These are phyloP conservation scores for Hippocampus mohnikei DNA, from an alignment of 2,113 vertebrate species.

Conservation along the genomic window DNA sequence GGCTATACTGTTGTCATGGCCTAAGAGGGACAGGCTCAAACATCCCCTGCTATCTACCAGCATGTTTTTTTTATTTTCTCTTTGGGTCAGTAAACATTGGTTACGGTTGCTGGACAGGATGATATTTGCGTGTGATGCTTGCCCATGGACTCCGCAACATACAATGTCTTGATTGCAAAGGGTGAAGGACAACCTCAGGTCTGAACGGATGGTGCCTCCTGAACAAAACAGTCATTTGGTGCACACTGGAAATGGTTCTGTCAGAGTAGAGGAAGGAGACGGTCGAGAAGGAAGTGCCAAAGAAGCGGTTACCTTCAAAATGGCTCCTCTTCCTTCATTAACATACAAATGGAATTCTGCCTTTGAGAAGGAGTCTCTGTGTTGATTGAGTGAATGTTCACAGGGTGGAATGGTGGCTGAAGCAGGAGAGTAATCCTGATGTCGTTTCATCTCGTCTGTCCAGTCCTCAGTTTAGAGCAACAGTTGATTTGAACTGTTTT, in stretches of 20 bases:
- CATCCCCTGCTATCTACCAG: conserved; percentile 61
- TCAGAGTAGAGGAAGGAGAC: conserved; percentile 14
- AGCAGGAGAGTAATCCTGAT: conserved; percentile 52
- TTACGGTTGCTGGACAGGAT: conserved; percentile 26
- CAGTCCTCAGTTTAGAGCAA: conserved; percentile 61
- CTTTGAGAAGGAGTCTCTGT: conserved; percentile 65
- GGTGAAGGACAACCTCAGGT: conserved; percentile 1
- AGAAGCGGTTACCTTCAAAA: conserved; percentile 40
- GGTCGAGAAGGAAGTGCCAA: conserved; percentile 16
- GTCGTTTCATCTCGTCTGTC: conserved; percentile 67
- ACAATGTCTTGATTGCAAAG: neutral
- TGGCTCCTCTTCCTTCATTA: conserved; percentile 68
- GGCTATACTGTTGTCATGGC: conserved; percentile 46
- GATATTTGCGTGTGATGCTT: neutral
- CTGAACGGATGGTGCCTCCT: neutral
- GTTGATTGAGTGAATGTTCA: conserved; percentile 62
- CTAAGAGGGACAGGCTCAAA: conserved; percentile 49
- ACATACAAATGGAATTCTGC: conserved; percentile 78
- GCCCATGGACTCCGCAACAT: neutral
- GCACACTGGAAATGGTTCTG: conserved; percentile 4
- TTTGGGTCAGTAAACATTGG: conserved; percentile 53
- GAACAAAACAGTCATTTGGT: neutral
- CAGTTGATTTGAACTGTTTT: conserved; percentile 57
- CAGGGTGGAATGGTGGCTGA: conserved; percentile 29
- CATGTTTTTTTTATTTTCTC: conserved; percentile 64